Evolutionary conservation across 2,888 invertebrate genomes (phyloP).

Genomic region (Synanthedon tipuliformis): DNA sequence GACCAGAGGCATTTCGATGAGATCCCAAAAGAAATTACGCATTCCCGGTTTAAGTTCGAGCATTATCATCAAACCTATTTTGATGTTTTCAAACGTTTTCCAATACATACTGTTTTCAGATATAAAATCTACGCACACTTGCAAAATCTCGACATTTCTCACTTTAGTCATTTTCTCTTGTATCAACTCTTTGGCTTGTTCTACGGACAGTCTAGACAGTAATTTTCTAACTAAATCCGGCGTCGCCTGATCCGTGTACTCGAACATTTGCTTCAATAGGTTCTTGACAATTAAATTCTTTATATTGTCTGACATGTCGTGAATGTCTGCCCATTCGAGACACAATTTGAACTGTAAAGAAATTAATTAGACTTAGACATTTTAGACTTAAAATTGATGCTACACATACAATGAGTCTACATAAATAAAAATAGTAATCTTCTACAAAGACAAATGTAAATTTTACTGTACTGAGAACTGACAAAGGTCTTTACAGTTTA

Average conservation of each 20-base stretch:
- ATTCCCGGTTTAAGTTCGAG: slow-evolving; percentile 69
- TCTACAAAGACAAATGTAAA: no score
- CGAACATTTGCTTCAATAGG: slow-evolving; percentile 69
- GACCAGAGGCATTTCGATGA: slow-evolving; percentile 77
- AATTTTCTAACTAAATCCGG: slow-evolving; percentile 61
- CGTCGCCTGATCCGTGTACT: slow-evolving; percentile 57
- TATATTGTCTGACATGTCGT: slow-evolving; percentile 68
- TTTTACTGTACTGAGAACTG: no score
- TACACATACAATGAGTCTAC: background rate
- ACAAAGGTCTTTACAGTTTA: no score
- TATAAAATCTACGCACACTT: slow-evolving; percentile 74
- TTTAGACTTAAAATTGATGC: background rate
- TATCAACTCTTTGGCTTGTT: slow-evolving; percentile 72
- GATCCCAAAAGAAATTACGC: slow-evolving; percentile 71
- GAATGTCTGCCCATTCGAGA: slow-evolving; percentile 76
- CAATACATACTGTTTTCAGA: slow-evolving; percentile 60
- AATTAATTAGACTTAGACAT: slow-evolving; percentile 1
- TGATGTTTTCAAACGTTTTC: slow-evolving; percentile 70
- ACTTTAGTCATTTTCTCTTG: slow-evolving; percentile 73
- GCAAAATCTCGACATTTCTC: slow-evolving; percentile 72
- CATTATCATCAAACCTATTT: slow-evolving; percentile 77
- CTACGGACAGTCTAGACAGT: slow-evolving; percentile 68
- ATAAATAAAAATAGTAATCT: no score
- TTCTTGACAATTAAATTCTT: slow-evolving; percentile 65
- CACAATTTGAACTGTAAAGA: slow-evolving; percentile 72